A percentile compares a stretch with the other conserved stretches of the same genome.
These are phyloP conservation scores for Cheilinus undulatus DNA, from an alignment of 2,113 vertebrate genomes.

Conservation along the genomic window DNA sequence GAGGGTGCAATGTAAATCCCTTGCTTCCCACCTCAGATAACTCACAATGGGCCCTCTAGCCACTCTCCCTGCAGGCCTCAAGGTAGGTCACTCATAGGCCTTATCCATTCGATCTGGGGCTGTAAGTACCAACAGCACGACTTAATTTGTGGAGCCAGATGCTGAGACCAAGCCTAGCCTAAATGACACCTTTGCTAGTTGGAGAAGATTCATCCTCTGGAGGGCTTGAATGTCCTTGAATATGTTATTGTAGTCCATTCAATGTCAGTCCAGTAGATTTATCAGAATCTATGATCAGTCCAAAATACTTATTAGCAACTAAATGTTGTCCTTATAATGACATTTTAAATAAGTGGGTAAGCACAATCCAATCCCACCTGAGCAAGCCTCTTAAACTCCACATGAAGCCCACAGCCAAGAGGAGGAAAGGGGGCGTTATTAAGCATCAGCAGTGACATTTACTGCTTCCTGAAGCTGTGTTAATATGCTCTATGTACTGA, in stretches of 20 bases:
- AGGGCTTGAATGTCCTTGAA: not conserved
- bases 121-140: no score
- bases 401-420: conserved; percentile 26
- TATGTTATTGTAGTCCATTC: not conserved
- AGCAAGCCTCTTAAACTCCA: conserved; percentile 32
- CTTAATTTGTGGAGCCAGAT: no score
- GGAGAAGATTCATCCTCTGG: not conserved
- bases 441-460: conserved; percentile 76
- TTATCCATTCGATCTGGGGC: no score
- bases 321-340: conserved; percentile 23
- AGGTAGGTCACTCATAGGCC: no score
- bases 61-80: no score
- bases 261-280: not conserved
- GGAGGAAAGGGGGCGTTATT: conserved; percentile 52
- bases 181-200: no score
- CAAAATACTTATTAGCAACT: conserved; percentile 8
- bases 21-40: no score
- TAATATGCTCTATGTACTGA: conserved; percentile 31
- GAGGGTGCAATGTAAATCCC: no score
- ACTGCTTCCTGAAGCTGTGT: conserved; percentile 65
- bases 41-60: no score
- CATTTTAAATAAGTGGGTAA: conserved; percentile 39
- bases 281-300: no score
- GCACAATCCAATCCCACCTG: conserved; percentile 49
- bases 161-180: no score